Evolutionary conservation across 2,888 invertebrate genomes (phyloP).

Genomic region (Scotopteryx bipunctaria): DNA sequence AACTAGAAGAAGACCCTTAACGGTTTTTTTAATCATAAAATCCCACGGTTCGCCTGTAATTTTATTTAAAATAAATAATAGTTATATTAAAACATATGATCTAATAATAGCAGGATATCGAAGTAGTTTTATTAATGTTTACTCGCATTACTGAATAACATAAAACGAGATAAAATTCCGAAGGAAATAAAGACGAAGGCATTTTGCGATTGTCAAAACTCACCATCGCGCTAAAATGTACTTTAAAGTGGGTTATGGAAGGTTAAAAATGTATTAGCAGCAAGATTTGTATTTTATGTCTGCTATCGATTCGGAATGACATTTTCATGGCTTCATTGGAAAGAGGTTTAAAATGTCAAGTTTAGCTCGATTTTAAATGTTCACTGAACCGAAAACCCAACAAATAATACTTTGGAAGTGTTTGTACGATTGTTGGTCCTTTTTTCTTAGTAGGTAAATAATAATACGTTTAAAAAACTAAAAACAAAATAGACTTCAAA

Average conservation of each 20-base stretch:
- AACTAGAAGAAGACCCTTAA: too few species aligned
- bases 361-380: neutral
- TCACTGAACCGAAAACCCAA: too few species aligned
- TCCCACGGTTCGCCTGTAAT: too few species aligned
- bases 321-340: slow-evolving; percentile 47
- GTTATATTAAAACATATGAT: too few species aligned
- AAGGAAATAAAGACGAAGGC: slow-evolving; percentile 20
- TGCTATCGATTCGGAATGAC: slow-evolving; percentile 39
- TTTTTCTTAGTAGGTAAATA: too few species aligned
- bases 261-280: slow-evolving; percentile 18
- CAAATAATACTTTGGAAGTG: too few species aligned
- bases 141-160: slow-evolving; percentile 1
- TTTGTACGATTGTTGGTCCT: too few species aligned
- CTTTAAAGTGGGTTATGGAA: neutral
- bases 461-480: too few species aligned
- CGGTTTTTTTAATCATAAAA: too few species aligned
- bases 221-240: neutral
- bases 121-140: neutral
- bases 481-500: too few species aligned
- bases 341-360: slow-evolving; percentile 39
- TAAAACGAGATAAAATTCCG: slow-evolving; percentile 18
- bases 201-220: slow-evolving; percentile 1
- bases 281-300: neutral
- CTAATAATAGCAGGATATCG: neutral
- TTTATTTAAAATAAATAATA: too few species aligned